Percentiles rank a stretch among this genome's conserved stretches.
Evolutionary conservation across 1,140 invertebrate genomes (phyloP).

Genomic region (Drosophila sp.): DNA sequence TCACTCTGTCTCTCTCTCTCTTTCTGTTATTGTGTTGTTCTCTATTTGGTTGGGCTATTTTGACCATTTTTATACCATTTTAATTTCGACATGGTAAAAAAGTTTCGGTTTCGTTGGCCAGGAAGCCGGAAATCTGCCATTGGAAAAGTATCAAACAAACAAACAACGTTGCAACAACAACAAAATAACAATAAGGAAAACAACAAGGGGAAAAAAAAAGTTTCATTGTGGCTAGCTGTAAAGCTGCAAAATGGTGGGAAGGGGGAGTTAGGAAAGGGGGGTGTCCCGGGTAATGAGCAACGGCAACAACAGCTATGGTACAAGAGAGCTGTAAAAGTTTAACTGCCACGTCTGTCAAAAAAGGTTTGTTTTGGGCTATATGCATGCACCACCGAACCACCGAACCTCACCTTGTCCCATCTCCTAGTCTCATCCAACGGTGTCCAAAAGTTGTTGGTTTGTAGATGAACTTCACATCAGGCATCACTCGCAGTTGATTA

Average conservation of each 20-base stretch:
- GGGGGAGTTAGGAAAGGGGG: conserved; percentile 41
- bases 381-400: background rate
- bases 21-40: background rate
- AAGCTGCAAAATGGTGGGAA: conserved; percentile 53
- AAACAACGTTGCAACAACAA: conserved; percentile 34
- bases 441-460: conserved; percentile 11
- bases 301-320: conserved; percentile 43
- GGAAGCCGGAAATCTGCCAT: conserved; percentile 69
- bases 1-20: background rate
- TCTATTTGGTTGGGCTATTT: conserved; percentile 14
- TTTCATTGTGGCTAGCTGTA: conserved; percentile 78
- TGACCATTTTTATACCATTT: conserved; percentile 61
- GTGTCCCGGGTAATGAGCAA: conserved; percentile 49
- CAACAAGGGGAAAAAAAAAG: conserved; percentile 50
- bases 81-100: conserved; percentile 52
- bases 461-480: conserved; percentile 1
- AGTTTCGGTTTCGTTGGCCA: conserved; percentile 39
- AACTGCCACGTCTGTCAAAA: conserved; percentile 75
- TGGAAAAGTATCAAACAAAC: conserved; percentile 68
- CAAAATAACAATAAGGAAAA: conserved; percentile 35
- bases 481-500: conserved; percentile 11
- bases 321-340: conserved; percentile 61
- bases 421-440: background rate
- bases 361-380: conserved; percentile 44
- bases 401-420: background rate